A percentile compares a stretch with the other conserved stretches of the same genome.
Evolutionary conservation across 2,888 invertebrate species (phyloP).

Genomic region (Scaptomyza tumidula): DNA sequence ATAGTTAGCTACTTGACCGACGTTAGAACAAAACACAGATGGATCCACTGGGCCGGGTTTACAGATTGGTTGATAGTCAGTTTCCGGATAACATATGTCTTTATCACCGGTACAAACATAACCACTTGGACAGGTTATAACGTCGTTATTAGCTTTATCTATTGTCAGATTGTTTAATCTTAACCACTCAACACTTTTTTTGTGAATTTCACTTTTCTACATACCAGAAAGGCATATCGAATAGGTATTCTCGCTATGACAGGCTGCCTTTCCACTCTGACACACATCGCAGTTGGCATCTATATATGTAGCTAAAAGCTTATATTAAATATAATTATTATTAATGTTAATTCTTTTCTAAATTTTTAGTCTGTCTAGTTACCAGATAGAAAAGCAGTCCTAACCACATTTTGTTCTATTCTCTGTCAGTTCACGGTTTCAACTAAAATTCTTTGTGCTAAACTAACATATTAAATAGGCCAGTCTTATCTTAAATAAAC

Average conservation of each 20-base stretch:
- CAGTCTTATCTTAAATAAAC: conserved; percentile 11
- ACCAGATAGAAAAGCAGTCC: conserved; percentile 48
- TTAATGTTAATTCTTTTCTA: neutral
- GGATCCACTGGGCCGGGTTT: conserved; percentile 2
- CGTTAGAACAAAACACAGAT: neutral
- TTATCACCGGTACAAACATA: conserved; percentile 57
- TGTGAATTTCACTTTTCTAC: conserved; percentile 14
- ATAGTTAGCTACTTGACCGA: neutral
- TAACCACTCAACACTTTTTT: neutral
- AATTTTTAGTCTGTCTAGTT: conserved; percentile 19
- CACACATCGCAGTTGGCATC: conserved; percentile 56
- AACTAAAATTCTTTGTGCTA: conserved; percentile 22
- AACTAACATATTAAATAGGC: conserved; percentile 25
- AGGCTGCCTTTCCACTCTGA: conserved; percentile 45
- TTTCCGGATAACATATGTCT: conserved; percentile 49
- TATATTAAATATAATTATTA: neutral
- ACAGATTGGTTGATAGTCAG: conserved; percentile 34
- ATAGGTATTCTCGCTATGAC: conserved; percentile 52
- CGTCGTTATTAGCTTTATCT: conserved; percentile 35
- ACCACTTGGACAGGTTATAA: conserved; percentile 43
- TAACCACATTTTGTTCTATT: conserved; percentile 45
- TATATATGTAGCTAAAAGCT: conserved; percentile 44
- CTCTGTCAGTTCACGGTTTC: conserved; percentile 2
- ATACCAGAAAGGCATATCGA: conserved; percentile 57
- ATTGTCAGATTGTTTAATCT: neutral